Evolutionary conservation across 2,113 vertebrate genomes (phyloP), one percentile per base, ranked within the genome.

Genomic region (Potamarius usumacintae): DNA sequence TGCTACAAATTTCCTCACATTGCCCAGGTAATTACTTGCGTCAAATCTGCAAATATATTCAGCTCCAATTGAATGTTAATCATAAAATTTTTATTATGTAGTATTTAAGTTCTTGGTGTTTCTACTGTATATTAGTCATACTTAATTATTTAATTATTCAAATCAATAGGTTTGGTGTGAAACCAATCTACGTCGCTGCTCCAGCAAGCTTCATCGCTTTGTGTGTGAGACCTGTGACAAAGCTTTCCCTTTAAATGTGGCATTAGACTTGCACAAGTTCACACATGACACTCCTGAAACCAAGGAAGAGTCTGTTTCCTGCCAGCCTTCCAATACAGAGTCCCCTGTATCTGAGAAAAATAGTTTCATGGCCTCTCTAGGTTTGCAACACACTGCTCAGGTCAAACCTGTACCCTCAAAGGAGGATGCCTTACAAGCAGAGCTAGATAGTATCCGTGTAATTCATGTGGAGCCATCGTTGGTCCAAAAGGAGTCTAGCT

Each of bases 1-100:
- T 99, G 98, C 91, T 95, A 94, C 90, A 99, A 99, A 93, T 99
- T 99, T 57, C 95, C 97, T 77, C 94, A 95, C 86, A 99, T 99
- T 91, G 98, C 98, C 88, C 98, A 99, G 97, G 98, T 97, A 96
- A 79, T 60, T 30, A 8, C 50, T 25, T 86, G 34, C 12, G n/a
- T 27, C 65, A 82, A 30, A 1, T 81, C 25, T 60, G 27, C 20
- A 83, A 83, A 27, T 42, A 4, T 50, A 12, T 22, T 71, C n/a
- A 58, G 5, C 3, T 63, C 20, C 12, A n/a, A 57, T 17, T 52
- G 25, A 27, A 48, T 63, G 15, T 25, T 76, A 12, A 63, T 42
- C 7, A 2, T 7, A 55, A 20, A 74, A 7, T 42, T 12, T 53
- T 58, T 25, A 27, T 22, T 11, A 15, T 85, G 1, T 77, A 42